Base-by-base conservation (phyloP, 2,797 vertebrate species). In the Diplodus sargus region DNA sequence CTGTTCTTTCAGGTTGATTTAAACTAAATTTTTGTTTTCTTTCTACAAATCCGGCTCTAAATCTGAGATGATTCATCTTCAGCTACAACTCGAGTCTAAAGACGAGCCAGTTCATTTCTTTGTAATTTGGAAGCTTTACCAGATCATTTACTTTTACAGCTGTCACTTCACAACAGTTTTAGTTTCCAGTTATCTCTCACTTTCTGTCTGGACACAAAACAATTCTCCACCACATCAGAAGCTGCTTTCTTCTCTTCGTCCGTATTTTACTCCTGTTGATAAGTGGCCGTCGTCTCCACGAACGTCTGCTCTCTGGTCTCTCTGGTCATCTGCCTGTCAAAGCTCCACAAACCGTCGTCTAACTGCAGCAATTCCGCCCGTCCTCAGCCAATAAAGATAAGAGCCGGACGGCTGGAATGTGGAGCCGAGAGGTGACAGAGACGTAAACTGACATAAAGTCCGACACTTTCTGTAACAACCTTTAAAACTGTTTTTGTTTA, bases 351-450 rank as follows among this genome's bases (percentile, higher is more conserved):
- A 80, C 65, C 0, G 85, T 90, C 86, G 79, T 90, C 74, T 59
- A 57, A 69, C 83, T 80, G 79, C 84, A n/a, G 87, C 59, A 82
- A 83, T 89, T 87, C 90, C 83, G 84, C 82, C 66, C 82, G 83
- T 91, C 90, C 88, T 88, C 91, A 91, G 91, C 89, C 89, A 88
- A 92, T 94, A 93, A 94, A 94, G 93, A 94, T 93, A 94, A 94
- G 91, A 89, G 85, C 57, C 0, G 79, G 87, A 84, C 60, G 69
- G 82, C 87, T 84, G 93, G 93, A 93, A 94, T 93, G 92, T 79
- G 85, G 61, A 85, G 86, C 76, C 0, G 56, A 49, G 84, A 91
- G 88, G 92, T 89, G 90, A 85, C 76, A 81, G 76, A 73, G 80
- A 90, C 90, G 69, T 59, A 34, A 83, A 68, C 30, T 58, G 78